Conservation (phyloP, 2,888 invertebrate genomes). For the Apamea monoglypha region DNA sequence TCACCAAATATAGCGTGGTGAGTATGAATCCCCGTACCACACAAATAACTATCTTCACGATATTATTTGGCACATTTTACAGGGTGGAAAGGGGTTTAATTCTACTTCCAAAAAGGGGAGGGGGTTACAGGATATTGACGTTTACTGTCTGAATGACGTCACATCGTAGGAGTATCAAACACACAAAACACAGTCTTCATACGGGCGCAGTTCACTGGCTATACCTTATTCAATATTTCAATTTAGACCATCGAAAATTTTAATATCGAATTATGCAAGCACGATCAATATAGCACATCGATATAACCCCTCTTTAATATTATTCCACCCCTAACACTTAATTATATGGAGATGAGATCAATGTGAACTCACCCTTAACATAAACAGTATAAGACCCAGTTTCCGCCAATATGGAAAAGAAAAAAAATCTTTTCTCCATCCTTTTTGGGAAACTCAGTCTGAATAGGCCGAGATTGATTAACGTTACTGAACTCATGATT, state of each 20-base stretch:
- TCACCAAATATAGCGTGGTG: slow-evolving; percentile 16
- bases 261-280: neutral
- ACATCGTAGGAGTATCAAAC: slow-evolving; percentile 76
- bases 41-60: slow-evolving; percentile 3
- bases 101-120: neutral
- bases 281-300: neutral
- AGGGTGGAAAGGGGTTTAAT: neutral
- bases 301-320: neutral
- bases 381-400: neutral
- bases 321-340: neutral
- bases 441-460: neutral
- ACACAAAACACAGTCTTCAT: slow-evolving; percentile 85
- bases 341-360: neutral
- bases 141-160: slow-evolving; percentile 28
- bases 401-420: neutral
- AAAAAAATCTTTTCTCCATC: neutral
- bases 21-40: slow-evolving; percentile 14
- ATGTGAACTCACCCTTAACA: neutral
- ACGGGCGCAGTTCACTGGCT: slow-evolving; percentile 74
- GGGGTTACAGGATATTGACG: slow-evolving; percentile 21
- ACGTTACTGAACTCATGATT: neutral
- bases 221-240: neutral
- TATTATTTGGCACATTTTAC: slow-evolving; percentile 18
- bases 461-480: neutral
- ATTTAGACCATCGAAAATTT: neutral